Percentiles rank a stretch among this genome's conserved stretches.
Conservation (phyloP, 2,888 invertebrate species). For the Megastigmus dorsalis region DNA sequence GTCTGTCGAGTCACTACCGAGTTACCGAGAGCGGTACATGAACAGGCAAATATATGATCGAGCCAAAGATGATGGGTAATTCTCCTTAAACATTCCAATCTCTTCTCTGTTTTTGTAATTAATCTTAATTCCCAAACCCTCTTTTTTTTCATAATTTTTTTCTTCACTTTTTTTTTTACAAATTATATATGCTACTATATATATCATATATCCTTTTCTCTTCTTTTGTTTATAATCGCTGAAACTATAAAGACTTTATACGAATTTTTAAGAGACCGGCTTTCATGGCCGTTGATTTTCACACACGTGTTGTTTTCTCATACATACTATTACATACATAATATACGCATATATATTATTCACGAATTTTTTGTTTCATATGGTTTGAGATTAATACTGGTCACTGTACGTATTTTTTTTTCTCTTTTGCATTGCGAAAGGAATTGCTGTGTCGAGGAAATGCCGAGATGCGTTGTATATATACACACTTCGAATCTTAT, state of each 20-base stretch:
- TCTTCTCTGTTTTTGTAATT: constrained; percentile 48
- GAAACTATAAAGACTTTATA: constrained; percentile 26
- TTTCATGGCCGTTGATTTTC: no score
- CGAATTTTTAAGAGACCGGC: no score
- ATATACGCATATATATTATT: constrained; percentile 1
- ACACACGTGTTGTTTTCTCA: not conserved
- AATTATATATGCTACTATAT: constrained; percentile 25
- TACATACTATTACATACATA: not conserved
- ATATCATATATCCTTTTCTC: not conserved
- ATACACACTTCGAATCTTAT: no score
- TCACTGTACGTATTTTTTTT: not conserved
- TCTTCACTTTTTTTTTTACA: no score
- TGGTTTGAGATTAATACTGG: constrained; percentile 36
- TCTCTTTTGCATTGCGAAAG: constrained; percentile 14
- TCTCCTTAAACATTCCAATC: constrained; percentile 33
- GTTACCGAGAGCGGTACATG: constrained; percentile 55
- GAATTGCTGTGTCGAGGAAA: constrained; percentile 23
- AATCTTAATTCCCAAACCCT: constrained; percentile 22
- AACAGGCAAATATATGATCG: constrained; percentile 57
- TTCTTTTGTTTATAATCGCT: constrained; percentile 33
- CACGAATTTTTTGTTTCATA: constrained; percentile 35
- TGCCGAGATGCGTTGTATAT: constrained; percentile 14
- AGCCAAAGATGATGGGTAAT: constrained; percentile 56
- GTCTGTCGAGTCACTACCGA: constrained; percentile 37
- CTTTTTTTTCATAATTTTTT: no score